phyloP scores from a whole-genome alignment of 2,797 vertebrate genomes.

The Hyperoplus immaculatus region DNA sequence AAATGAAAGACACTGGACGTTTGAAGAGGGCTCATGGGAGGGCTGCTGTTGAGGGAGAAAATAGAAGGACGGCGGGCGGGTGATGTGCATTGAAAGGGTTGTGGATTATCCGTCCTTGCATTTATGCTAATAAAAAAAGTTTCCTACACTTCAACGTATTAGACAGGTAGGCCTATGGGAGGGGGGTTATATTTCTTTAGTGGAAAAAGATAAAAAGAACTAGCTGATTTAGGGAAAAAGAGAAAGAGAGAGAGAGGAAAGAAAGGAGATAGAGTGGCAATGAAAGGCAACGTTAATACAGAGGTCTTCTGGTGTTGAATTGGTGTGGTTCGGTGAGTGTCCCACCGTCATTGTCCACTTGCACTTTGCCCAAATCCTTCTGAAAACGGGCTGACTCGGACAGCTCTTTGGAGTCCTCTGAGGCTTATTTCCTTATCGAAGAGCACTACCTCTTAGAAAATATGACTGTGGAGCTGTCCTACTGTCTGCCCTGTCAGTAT shows the following conservation, averaged over 20 bases:
- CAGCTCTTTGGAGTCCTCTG: constrained; percentile 40
- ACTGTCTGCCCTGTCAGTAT: constrained; percentile 56
- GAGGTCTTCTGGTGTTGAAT: constrained; percentile 55
- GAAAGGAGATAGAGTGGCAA: constrained; percentile 26
- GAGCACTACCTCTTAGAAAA: constrained; percentile 50
- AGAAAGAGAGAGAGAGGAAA: constrained; percentile 19
- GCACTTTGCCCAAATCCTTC: constrained; percentile 42
- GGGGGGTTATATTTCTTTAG: constrained; percentile 42
- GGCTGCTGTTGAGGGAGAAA: constrained; percentile 12
- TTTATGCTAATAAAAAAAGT: constrained; percentile 65
- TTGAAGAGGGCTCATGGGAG: constrained; percentile 45
- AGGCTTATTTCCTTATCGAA: constrained; percentile 68
- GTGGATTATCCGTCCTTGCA: constrained; percentile 70
- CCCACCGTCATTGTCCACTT: constrained; percentile 57
- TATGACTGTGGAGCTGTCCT: constrained; percentile 38
- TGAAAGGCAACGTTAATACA: constrained; percentile 56
- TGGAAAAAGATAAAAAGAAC: constrained; percentile 24
- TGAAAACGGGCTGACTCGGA: constrained; percentile 62
- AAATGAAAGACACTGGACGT: constrained; percentile 76
- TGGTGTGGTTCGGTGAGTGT: constrained; percentile 32
- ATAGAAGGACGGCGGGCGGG: constrained; percentile 24
- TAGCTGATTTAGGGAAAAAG: constrained; percentile 52
- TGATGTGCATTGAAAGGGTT: constrained; percentile 32
- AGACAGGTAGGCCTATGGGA: neutral
- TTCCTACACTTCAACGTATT: constrained; percentile 33